Conservation (phyloP, 2,797 vertebrate genomes). For the Sebastes goodei region DNA sequence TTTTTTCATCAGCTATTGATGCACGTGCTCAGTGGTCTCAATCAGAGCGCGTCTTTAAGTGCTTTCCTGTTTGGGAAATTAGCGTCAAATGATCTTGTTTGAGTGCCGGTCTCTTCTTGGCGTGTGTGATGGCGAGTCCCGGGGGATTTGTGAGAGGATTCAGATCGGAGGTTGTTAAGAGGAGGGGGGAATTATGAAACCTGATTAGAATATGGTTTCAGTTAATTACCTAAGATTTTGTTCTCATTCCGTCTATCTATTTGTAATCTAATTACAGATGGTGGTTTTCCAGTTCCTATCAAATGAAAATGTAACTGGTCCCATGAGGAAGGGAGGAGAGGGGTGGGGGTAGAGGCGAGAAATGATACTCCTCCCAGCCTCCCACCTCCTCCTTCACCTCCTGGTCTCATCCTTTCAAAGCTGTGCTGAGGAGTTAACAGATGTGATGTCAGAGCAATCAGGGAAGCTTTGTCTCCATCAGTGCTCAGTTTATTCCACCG, state of each 20-base stretch:
- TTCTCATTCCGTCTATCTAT: slow-evolving; percentile 63
- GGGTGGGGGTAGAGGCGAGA: neutral
- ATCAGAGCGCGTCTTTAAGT: slow-evolving; percentile 72
- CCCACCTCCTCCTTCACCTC: slow-evolving; percentile 40
- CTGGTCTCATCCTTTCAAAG: slow-evolving; percentile 47
- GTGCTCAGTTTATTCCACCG: neutral
- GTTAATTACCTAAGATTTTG: slow-evolving; percentile 74
- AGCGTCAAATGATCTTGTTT: slow-evolving; percentile 76
- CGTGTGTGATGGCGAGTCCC: slow-evolving; percentile 60
- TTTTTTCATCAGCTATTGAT: slow-evolving; percentile 47
- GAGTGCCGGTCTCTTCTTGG: slow-evolving; percentile 62
- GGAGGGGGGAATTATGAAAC: slow-evolving; percentile 57
- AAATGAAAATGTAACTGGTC: slow-evolving; percentile 75
- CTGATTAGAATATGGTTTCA: slow-evolving; percentile 82
- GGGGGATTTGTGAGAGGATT: slow-evolving; percentile 67
- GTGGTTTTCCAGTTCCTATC: slow-evolving; percentile 77
- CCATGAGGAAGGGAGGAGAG: slow-evolving; percentile 34
- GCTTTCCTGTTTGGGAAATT: slow-evolving; percentile 81
- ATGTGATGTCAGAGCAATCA: slow-evolving; percentile 61
- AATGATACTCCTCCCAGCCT: slow-evolving; percentile 41
- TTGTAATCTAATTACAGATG: slow-evolving; percentile 80
- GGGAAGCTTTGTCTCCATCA: slow-evolving; percentile 46
- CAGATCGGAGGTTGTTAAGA: slow-evolving; percentile 61
- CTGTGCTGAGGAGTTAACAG: slow-evolving; percentile 55
- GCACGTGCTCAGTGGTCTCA: slow-evolving; percentile 59